Percentiles rank a stretch among this genome's conserved stretches.
These are phyloP conservation scores for Vanessa atalanta DNA, from an alignment of 1,140 invertebrate species.

Conservation along the genomic window DNA sequence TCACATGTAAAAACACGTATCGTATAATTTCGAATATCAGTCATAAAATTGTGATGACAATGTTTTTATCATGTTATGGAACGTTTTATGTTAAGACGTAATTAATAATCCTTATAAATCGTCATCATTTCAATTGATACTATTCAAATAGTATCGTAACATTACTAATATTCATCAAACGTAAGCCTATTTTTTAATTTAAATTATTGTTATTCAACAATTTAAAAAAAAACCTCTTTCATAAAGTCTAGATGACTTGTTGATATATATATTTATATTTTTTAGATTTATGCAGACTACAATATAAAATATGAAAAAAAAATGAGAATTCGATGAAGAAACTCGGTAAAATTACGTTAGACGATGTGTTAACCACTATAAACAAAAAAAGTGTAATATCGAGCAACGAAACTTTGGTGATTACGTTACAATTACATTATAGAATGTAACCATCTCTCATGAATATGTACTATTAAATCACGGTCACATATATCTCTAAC, in stretches of 20 bases:
- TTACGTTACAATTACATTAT: not conserved
- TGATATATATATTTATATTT: no score
- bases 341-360: not conserved
- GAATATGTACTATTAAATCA: not conserved
- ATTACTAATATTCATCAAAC: not conserved
- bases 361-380: not conserved
- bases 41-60: conserved; percentile 38
- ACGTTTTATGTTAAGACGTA: not conserved
- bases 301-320: not conserved
- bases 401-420: not conserved
- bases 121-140: not conserved
- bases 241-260: no score
- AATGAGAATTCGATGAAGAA: not conserved
- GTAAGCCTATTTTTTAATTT: no score
- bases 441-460: conserved; percentile 7
- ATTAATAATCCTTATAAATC: conserved; percentile 6
- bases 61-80: conserved; percentile 16
- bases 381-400: not conserved
- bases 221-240: no score
- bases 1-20: conserved; percentile 38
- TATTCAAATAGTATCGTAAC: no score
- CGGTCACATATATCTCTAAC: not conserved
- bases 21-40: conserved; percentile 37
- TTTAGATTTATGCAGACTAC: not conserved
- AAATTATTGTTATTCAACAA: no score